Conservation (phyloP, 2,797 vertebrate genomes). For the Mormyrops attenuatus region DNA sequence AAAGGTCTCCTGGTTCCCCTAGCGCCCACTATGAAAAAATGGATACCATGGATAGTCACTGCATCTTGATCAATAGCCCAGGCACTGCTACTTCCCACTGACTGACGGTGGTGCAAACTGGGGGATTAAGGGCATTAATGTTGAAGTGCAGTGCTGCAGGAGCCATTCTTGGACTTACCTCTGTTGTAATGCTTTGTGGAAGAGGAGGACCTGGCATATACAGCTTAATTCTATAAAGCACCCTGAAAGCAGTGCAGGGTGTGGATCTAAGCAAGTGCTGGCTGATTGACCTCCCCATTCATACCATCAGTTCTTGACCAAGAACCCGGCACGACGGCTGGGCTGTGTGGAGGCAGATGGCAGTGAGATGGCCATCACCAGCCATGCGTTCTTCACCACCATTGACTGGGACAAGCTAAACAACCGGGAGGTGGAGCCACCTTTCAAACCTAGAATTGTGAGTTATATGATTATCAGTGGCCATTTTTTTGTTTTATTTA, state of each 20-base stretch:
- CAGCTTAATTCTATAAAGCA: background rate
- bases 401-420: conserved; percentile 89
- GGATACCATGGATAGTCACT: background rate
- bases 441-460: conserved; percentile 93
- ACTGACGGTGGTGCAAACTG: background rate
- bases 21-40: background rate
- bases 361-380: conserved; percentile 73
- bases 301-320: conserved; percentile 82
- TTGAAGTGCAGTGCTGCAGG: background rate
- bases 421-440: conserved; percentile 80
- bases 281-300: conserved; percentile 17
- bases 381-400: conserved; percentile 77
- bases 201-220: background rate
- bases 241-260: background rate
- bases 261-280: background rate
- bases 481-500: background rate
- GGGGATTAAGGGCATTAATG: background rate
- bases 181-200: background rate
- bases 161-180: background rate
- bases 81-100: background rate
- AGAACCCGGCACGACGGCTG: conserved; percentile 81
- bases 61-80: background rate
- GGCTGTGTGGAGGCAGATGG: conserved; percentile 77
- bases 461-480: conserved; percentile 45
- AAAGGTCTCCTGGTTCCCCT: background rate